Evolutionary conservation across 2,797 vertebrate species (phyloP).

Genomic region (Triplophysa yarkandensis): DNA sequence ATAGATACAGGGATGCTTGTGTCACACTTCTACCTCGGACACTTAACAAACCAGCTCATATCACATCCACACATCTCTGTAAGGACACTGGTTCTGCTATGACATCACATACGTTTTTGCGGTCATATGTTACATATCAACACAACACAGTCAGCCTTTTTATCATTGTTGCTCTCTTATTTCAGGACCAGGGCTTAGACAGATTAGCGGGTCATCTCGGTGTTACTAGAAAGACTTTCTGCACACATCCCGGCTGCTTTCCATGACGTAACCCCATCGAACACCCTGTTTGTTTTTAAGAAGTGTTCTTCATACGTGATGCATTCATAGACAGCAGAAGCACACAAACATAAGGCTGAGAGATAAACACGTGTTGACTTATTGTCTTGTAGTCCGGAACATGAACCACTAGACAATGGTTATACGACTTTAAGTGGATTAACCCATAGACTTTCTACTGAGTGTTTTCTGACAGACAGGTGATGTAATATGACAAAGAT

Average conservation of each 20-base stretch:
- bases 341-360: background rate
- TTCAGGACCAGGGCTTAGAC: conserved; percentile 24
- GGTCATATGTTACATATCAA: background rate
- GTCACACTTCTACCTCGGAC: conserved; percentile 1
- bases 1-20: background rate
- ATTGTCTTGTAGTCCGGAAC: conserved; percentile 16
- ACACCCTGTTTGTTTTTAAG: conserved; percentile 2
- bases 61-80: background rate
- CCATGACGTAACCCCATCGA: conserved; percentile 41
- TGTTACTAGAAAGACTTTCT: conserved; percentile 20
- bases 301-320: conserved; percentile 13
- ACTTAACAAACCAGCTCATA: background rate
- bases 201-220: conserved; percentile 38
- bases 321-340: background rate
- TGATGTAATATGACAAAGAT: background rate
- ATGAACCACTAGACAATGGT: conserved; percentile 7
- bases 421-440: conserved; percentile 32
- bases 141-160: background rate
- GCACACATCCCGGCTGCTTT: conserved; percentile 26
- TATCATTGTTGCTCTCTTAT: conserved; percentile 1
- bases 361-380: conserved; percentile 18
- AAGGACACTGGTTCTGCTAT: background rate
- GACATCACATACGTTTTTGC: background rate
- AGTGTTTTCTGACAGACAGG: background rate
- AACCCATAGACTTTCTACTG: background rate